phyloP scores from a whole-genome alignment of 1,140 invertebrate genomes.

The Trichonephila clavata region DNA sequence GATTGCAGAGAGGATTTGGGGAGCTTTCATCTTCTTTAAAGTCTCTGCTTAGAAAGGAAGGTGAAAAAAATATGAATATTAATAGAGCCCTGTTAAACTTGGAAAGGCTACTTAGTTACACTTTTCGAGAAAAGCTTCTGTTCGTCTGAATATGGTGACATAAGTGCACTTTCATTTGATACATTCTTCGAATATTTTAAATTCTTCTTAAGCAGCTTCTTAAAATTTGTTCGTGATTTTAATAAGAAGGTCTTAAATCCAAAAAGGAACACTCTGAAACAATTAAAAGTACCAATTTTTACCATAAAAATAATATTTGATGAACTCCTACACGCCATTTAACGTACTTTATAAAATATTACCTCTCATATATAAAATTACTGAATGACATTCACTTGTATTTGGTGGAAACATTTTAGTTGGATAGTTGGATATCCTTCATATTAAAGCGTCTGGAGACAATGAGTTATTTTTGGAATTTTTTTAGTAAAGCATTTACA shows the following conservation, averaged over 20 bases:
- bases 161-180: neutral
- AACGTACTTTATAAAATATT: no score
- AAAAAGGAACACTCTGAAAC: no score
- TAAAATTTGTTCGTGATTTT: neutral
- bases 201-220: neutral
- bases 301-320: no score
- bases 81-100: conserved; percentile 16
- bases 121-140: neutral
- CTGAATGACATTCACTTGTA: no score
- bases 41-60: neutral
- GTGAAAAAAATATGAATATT: conserved; percentile 29
- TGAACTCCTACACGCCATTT: no score
- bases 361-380: no score
- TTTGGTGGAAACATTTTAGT: no score
- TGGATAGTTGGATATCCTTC: no score
- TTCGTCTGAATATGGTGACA: neutral
- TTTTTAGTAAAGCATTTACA: no score
- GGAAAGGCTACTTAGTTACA: conserved; percentile 23
- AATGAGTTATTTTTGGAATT: no score
- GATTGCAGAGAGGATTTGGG: conserved; percentile 39
- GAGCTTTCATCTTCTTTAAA: conserved; percentile 46
- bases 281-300: no score
- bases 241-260: neutral
- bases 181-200: neutral
- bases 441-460: no score